Evolutionary conservation across 2,797 vertebrate genomes (phyloP).

Genomic region (Discoglossus pictus): DNA sequence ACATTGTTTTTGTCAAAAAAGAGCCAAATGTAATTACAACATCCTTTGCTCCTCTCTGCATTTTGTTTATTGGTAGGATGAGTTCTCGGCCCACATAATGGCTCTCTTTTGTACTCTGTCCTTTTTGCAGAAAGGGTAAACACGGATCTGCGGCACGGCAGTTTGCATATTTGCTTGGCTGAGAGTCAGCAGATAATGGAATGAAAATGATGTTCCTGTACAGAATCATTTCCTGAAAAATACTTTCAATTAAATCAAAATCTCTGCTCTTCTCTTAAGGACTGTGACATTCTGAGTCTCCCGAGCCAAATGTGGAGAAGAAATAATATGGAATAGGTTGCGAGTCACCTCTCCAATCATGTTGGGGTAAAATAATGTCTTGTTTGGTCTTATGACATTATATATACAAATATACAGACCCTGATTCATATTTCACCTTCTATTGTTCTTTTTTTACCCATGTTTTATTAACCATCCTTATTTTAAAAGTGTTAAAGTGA

Average conservation of each 20-base stretch:
- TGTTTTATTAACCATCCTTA: too few relatives aligned
- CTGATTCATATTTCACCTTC: too few relatives aligned
- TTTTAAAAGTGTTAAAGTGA: too few relatives aligned
- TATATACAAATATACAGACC: too few relatives aligned
- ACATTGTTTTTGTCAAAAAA: not conserved
- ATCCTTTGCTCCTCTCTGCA: constrained; percentile 47
- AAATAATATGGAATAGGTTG: too few relatives aligned
- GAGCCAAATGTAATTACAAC: constrained; percentile 8
- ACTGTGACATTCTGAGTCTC: constrained; percentile 70
- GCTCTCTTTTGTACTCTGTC: not conserved
- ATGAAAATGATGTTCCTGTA: constrained; percentile 70
- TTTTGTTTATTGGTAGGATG: constrained; percentile 66
- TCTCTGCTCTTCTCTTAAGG: constrained; percentile 68
- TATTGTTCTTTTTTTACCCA: too few relatives aligned
- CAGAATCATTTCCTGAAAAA: constrained; percentile 75
- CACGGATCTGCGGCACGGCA: constrained; percentile 53
- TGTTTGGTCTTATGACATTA: too few relatives aligned
- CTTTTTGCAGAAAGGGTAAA: not conserved
- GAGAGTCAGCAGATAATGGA: constrained; percentile 76
- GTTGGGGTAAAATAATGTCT: too few relatives aligned
- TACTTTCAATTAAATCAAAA: constrained; percentile 73
- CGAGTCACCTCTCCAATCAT: too few relatives aligned
- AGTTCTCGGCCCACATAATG: constrained; percentile 32
- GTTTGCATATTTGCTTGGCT: constrained; percentile 75
- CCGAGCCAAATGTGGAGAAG: constrained; percentile 64